These are phyloP conservation scores for Anodontia alba DNA, from an alignment of 2,888 invertebrate genomes.

Conservation along the genomic window DNA sequence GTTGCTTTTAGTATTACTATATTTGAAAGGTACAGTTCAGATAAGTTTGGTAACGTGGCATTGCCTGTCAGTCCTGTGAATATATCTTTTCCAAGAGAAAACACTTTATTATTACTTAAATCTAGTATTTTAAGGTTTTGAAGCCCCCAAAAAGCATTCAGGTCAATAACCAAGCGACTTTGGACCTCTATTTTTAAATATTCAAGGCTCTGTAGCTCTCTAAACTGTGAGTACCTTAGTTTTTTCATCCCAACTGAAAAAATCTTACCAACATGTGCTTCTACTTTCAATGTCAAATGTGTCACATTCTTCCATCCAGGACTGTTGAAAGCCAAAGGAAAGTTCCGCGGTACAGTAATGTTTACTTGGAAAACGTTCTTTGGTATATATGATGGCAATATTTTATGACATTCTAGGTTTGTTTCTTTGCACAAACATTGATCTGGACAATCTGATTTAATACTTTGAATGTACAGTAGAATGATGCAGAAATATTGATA, in stretches of 20 bases:
- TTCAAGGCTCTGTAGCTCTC: background rate
- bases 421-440: background rate
- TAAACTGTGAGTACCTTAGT: background rate
- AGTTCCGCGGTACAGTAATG: background rate
- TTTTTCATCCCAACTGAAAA: background rate
- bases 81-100: background rate
- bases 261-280: background rate
- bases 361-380: background rate
- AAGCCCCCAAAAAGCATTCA: background rate
- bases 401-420: background rate
- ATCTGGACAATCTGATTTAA: background rate
- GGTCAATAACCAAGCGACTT: background rate
- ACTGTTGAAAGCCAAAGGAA: background rate
- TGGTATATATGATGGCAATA: conserved; percentile 1
- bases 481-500: background rate
- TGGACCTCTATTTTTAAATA: background rate
- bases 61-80: background rate
- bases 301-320: background rate
- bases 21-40: background rate
- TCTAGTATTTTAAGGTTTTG: background rate
- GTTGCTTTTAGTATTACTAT: background rate
- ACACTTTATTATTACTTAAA: background rate
- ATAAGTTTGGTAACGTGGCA: background rate
- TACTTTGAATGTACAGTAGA: background rate
- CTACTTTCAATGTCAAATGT: background rate